Conservation (phyloP, 1,140 invertebrate genomes). For the Drosophila tsacasi region DNA sequence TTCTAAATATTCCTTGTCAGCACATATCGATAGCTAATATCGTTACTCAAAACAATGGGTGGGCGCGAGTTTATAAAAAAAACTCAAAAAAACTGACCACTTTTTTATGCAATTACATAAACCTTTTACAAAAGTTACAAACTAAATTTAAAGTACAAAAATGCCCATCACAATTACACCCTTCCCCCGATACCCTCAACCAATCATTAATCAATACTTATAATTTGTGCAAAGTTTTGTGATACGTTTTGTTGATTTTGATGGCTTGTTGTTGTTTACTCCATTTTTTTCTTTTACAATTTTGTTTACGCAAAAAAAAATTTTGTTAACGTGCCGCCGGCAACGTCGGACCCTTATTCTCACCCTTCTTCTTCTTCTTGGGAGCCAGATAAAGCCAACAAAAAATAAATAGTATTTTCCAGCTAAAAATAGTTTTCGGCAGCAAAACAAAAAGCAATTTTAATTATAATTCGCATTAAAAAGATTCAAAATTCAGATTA, state of each 20-base stretch:
- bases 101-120: constrained; percentile 1
- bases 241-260: constrained; percentile 30
- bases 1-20: too few relatives aligned
- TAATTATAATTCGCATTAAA: background rate
- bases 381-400: constrained; percentile 58
- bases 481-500: too few relatives aligned
- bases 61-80: constrained; percentile 5
- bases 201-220: constrained; percentile 7
- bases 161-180: background rate
- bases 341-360: constrained; percentile 63
- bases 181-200: background rate
- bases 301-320: constrained; percentile 62
- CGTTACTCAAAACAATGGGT: too few relatives aligned
- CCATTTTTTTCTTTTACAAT: constrained; percentile 56
- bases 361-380: constrained; percentile 17
- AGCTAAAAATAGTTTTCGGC: constrained; percentile 59
- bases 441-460: constrained; percentile 29
- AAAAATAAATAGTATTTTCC: constrained; percentile 27
- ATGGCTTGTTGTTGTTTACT: constrained; percentile 52
- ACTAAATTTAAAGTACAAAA: background rate
- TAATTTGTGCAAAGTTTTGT: constrained; percentile 1
- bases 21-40: background rate
- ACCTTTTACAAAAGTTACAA: background rate
- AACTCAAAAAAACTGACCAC: background rate
- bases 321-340: constrained; percentile 68